phyloP scores from a whole-genome alignment of 2,888 invertebrate genomes.

The Priapulus caudatus region DNA sequence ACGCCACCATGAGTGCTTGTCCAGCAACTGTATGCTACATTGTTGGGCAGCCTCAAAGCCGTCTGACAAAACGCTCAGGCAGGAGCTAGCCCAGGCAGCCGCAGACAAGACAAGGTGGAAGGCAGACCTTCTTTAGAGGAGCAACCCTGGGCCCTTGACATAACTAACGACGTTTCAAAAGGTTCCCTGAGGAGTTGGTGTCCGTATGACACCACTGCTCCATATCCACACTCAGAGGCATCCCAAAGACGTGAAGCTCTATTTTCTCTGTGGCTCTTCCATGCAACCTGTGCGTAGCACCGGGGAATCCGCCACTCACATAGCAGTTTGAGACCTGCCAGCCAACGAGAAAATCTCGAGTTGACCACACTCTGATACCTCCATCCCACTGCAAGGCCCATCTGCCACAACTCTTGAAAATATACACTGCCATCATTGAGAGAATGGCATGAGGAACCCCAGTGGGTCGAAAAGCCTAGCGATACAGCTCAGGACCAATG shows the following conservation, averaged over 20 bases:
- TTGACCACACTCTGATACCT: background rate
- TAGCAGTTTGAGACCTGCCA: background rate
- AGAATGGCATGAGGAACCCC: background rate
- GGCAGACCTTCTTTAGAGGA: background rate
- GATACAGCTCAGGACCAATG: background rate
- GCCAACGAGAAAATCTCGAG: background rate
- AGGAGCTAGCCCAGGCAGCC: background rate
- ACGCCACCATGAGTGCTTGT: background rate
- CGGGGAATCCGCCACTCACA: background rate
- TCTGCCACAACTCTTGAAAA: background rate
- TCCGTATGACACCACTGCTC: background rate
- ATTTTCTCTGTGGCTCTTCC: background rate
- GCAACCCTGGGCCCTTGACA: background rate
- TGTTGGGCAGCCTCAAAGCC: background rate
- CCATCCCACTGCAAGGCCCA: background rate
- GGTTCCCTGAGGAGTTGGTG: no score
- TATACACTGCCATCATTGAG: background rate
- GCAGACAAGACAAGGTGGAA: background rate
- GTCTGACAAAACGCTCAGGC: background rate
- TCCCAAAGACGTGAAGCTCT: background rate
- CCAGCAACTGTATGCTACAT: background rate
- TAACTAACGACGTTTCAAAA: background rate
- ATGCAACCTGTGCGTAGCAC: background rate
- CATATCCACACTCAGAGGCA: background rate
- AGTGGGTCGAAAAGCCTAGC: background rate